Base-by-base conservation (phyloP, 2,797 vertebrate genomes). In the Gymnoscopelus microlampas region DNA sequence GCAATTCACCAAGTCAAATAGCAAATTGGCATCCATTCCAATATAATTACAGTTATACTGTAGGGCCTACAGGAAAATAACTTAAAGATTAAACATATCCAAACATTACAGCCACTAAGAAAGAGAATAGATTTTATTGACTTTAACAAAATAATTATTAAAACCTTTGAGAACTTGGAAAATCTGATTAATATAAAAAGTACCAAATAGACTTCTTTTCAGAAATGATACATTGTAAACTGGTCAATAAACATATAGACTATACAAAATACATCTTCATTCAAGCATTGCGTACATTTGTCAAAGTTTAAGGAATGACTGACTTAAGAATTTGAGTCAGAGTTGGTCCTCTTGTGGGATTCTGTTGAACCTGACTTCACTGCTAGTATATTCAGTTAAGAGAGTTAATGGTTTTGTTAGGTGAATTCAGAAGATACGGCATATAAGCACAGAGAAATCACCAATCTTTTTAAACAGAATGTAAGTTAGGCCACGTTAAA, bases 141-240 rank as follows among this genome's bases (percentile, higher is more conserved):
- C 55, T 29, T 19, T 39, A 35, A 53, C 32, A 19, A 53, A 64
- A 35, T 10, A 14, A 15, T 53, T 49, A 51, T 26, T 26, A 26
- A 26, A 19, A 54, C 53, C 55, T 26, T 57, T 57, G 23, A 13
- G 24, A 57, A 26, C 23, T 26, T 57, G 23, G 24, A 32, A 32
- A 62, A 13, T 23, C 62, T 69, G 1, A 53, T 50, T 80, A 84
- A 65, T 80, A 67, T n/a, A 60, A 58, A 85, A 84, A 80, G 81
- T 85, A 88, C 39, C 71, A 88, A 87, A 87, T 63, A 77, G 53
- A 79, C 85, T 87, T 86, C 77, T 86, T 86, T 84, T 77, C 67
- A 84, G 64, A 77, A 83, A 70, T 79, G 74, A 88, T 68, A 76
- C 79, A 77, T 63, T 89, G 83, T 87, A 91, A 91, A 91, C 80